Conservation (phyloP, 1,140 invertebrate species). For the Lepidurus arcticus region DNA sequence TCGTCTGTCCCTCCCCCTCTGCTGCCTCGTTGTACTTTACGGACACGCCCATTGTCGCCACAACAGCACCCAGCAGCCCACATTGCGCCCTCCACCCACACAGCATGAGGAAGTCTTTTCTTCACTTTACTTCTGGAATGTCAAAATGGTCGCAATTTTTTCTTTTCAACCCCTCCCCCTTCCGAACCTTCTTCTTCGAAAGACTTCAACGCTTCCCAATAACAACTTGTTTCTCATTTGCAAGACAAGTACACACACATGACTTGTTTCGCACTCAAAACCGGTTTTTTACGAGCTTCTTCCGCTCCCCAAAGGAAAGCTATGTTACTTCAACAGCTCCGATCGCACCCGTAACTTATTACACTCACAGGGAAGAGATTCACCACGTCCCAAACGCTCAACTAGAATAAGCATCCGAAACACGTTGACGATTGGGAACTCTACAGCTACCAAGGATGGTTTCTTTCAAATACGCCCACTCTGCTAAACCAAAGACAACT, state of each 20-base stretch:
- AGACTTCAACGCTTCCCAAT: background rate
- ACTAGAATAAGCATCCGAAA: background rate
- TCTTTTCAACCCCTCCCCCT: background rate
- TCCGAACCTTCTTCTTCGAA: background rate
- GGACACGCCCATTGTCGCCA: conserved; percentile 25
- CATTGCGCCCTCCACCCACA: conserved; percentile 12
- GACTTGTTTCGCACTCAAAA: background rate
- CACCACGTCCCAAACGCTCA: background rate
- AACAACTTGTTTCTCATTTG: conserved; percentile 12
- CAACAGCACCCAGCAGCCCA: conserved; percentile 1
- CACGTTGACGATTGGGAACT: too few species aligned
- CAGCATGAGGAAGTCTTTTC: conserved; percentile 23
- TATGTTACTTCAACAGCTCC: background rate
- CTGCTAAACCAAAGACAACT: background rate
- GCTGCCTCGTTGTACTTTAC: conserved; percentile 23
- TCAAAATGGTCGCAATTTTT: background rate
- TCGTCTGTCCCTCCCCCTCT: conserved; percentile 20
- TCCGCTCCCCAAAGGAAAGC: background rate
- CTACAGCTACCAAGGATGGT: too few species aligned
- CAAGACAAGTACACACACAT: background rate
- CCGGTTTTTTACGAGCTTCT: background rate
- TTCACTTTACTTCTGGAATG: conserved; percentile 18
- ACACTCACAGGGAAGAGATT: background rate
- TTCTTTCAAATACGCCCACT: background rate
- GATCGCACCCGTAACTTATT: background rate